Base-by-base conservation (phyloP, 2,888 invertebrate genomes). In the Horisme vitalbata region DNA sequence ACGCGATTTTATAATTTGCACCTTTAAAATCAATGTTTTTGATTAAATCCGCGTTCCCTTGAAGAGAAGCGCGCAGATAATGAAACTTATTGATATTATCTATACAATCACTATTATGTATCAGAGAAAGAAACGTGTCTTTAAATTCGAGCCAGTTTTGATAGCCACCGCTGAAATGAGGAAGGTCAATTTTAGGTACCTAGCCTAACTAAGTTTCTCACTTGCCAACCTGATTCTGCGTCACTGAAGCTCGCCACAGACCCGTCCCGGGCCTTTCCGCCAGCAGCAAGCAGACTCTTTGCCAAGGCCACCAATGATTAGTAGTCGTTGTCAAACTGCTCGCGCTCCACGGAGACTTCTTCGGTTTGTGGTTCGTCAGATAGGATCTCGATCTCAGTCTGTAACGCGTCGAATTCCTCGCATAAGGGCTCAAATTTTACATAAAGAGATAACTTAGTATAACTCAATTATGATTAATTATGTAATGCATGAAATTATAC, bases 51-150 rank as follows among this genome's bases (percentile, higher is more conserved):
- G 45, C 30, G 10, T 24, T 34, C 8, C 24, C 10, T 18, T 33
- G 21, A 14, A 31, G 14, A 20, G 14, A 35, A 18, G 31, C 10
- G 5, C 41, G 21, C 3, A 47, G 15, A 9, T 47, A 47, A 27
- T 47, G 41, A 23, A 31, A 47, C 12, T 47, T 47, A 10, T 23
- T 32, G 8, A 41, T 41, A 4, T 41, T n/a, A 30, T 47, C 41
- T 20, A 15, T 15, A 5, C 15, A 15, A 15, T 15, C 15, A 15
- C 15, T 15, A 15, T 15, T 15, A 15, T 15, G 15, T 15, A 15
- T 15, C 15, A 23, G 23, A 23, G 23, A 23, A 23, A 23, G 23
- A 8, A 23, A 23, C 8, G 23, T 23, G 8, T 8, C 23, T 23
- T 23, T 23, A 7, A 23, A 23, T 23, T 7, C 23, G 7, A 23